Percentiles rank a stretch among this genome's conserved stretches.
phyloP scores from a whole-genome alignment of 2,888 invertebrate genomes.

The Ferrisia virgata region DNA sequence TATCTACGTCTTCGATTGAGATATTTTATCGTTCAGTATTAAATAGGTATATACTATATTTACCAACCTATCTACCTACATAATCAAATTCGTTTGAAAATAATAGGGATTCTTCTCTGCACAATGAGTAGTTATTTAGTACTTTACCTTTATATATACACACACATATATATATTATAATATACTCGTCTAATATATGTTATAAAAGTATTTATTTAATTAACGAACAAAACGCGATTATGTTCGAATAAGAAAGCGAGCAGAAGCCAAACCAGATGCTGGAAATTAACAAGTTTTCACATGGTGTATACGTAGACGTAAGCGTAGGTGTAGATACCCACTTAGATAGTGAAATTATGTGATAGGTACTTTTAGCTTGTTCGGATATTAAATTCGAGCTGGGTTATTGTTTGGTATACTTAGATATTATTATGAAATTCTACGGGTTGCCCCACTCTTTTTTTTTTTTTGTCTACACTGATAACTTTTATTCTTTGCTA shows the following conservation, averaged over 20 bases:
- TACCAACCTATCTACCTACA: too few species aligned
- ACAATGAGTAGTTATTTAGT: too few species aligned
- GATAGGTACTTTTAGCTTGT: neutral
- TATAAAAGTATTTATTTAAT: neutral
- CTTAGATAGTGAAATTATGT: too few species aligned
- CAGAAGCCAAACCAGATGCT: neutral
- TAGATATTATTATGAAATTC: neutral
- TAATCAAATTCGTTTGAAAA: too few species aligned
- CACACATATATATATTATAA: too few species aligned
- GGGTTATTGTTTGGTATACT: neutral
- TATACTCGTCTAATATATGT: too few species aligned
- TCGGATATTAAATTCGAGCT: neutral
- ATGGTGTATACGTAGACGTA: neutral
- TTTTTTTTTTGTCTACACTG: neutral
- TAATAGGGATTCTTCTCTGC: too few species aligned
- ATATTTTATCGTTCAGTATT: neutral
- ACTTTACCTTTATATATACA: too few species aligned
- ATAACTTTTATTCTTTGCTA: neutral
- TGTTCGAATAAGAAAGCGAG: neutral
- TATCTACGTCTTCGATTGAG: neutral
- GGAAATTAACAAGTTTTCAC: neutral
- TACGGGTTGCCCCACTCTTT: too few species aligned
- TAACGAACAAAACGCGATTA: neutral
- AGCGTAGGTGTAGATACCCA: too few species aligned
- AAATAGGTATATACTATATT: neutral